Evolutionary conservation across 2,797 vertebrate genomes (phyloP).

Genomic region (Sarcophilus harrisii): DNA sequence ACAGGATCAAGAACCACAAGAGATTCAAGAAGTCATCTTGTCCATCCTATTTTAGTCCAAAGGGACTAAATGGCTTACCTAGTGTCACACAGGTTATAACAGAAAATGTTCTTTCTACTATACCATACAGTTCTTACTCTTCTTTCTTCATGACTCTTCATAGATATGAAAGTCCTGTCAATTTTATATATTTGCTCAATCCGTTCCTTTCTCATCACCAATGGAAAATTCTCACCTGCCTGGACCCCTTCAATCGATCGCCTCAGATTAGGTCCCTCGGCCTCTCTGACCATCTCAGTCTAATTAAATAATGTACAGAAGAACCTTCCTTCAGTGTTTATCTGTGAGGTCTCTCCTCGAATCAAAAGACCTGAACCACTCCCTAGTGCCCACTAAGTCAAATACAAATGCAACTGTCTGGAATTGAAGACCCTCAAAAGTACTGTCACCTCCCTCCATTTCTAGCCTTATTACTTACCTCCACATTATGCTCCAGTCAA

Average conservation of each 20-base stretch:
- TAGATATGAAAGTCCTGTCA: not conserved
- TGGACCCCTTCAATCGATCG: not conserved
- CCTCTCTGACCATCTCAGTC: not conserved
- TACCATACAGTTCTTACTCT: not conserved
- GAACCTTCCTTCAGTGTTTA: not conserved
- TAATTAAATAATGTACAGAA: not conserved
- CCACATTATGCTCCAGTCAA: not conserved
- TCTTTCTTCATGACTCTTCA: not conserved
- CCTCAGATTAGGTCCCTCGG: not conserved
- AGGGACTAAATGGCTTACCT: not conserved
- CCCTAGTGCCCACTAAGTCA: not conserved
- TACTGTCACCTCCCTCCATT: not conserved
- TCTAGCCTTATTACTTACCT: not conserved
- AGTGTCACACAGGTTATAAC: not conserved
- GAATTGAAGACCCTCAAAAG: not conserved
- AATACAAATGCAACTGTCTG: not conserved
- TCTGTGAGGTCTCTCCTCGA: not conserved
- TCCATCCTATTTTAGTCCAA: not conserved
- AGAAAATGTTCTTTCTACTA: not conserved
- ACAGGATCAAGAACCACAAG: not conserved
- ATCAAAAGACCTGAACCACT: not conserved
- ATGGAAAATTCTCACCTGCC: not conserved
- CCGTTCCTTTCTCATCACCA: not conserved
- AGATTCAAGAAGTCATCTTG: not conserved
- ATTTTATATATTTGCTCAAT: not conserved